These are phyloP conservation scores for Ophion obscuratus DNA, from an alignment of 2,888 invertebrate genomes.

Conservation along the genomic window DNA sequence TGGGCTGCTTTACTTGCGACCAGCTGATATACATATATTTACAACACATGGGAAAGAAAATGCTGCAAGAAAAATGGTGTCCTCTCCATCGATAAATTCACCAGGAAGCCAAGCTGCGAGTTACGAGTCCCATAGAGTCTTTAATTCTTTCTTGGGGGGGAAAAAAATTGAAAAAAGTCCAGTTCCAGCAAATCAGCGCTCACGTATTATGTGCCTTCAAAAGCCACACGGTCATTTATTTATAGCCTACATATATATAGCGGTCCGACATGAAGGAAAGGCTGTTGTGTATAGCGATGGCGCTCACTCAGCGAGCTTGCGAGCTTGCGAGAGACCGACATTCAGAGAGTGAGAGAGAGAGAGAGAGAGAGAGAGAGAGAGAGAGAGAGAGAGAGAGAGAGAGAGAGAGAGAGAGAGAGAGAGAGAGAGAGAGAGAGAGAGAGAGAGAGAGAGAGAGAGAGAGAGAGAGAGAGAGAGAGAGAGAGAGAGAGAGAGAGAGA, in stretches of 20 bases:
- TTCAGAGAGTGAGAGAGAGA: not conserved
- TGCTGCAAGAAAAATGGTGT: not conserved
- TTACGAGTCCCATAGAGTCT: not conserved
- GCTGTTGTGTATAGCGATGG: not conserved
- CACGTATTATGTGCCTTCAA: constrained; percentile 26
- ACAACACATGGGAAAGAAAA: too few species aligned
- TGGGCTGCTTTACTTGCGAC: too few species aligned
- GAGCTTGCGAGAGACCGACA: not conserved
- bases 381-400: not conserved
- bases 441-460: not conserved
- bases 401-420: constrained; percentile 28
- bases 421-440: constrained; percentile 6
- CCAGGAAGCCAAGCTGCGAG: not conserved
- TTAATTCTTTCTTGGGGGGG: not conserved
- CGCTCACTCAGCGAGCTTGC: constrained; percentile 33
- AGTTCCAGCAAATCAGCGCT: constrained; percentile 22
- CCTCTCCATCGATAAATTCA: not conserved
- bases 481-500: constrained; percentile 22
- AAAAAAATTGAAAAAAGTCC: constrained; percentile 16
- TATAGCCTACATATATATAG: not conserved
- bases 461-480: constrained; percentile 1
- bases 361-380: constrained; percentile 29
- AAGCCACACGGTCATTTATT: constrained; percentile 30
- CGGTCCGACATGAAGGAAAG: constrained; percentile 25
- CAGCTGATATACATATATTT: too few species aligned